Evolutionary conservation across 2,888 invertebrate genomes (phyloP), one percentile per base, ranked within the genome.

Genomic region (Leptinotarsa tumamoca): DNA sequence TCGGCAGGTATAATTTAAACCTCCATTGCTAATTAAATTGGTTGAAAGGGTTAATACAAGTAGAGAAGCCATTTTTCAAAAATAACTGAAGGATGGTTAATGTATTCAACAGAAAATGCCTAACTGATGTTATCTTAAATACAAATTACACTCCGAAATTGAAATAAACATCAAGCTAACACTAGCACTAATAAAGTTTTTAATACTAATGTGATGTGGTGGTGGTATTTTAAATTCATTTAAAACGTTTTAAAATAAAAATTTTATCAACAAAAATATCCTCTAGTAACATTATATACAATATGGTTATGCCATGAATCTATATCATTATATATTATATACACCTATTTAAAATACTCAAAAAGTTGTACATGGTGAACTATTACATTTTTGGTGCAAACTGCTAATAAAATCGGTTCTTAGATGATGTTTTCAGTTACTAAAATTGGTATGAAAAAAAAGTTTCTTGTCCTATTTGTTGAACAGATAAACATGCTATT

Each of bases 261-360:
- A 15, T 58, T 15, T 14, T 14, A 58, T 21, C 14, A n/a, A 18
- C 18, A 21, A 58, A 23, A 23, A 58, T 58, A 54, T 54, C 54
- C n/a, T 54, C 54, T 54, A 54, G 18, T 54, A 18, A 54, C 18
- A 23, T 58, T 58, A 58, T 23, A 10, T 23, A 23, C 58, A 58
- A 58, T 23, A 13, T 43, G 43, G 43, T 10, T 43, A 43, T 43
- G 15, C 13, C 23, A 58, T 21, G 15, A 23, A 58, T 58, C 58
- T 58, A 58, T 58, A 58, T 21, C 58, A 58, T 58, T 58, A 10
- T 21, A 58, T 23, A 58, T 58, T 23, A 21, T 23, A 58, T 23
- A 21, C 21, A 58, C 21, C 10, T 14, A 58, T 58, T 15, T 58
- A 21, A 54, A 54, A 54, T 21, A 58, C 58, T 58, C 21, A 4